phyloP scores from a whole-genome alignment of 2,113 vertebrate species.

The Manacus vitellinus region DNA sequence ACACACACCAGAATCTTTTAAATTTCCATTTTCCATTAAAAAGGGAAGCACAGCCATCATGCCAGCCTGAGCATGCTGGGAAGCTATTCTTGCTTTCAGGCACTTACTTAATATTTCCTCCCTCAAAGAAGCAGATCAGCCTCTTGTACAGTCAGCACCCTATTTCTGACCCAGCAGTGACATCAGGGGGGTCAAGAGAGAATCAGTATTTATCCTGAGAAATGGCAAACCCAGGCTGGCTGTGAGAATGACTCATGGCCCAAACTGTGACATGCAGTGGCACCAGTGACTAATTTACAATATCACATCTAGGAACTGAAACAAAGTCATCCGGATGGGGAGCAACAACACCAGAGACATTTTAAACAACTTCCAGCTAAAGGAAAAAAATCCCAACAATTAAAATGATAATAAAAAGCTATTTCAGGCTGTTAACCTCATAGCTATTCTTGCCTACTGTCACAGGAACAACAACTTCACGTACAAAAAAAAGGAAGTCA shows the following conservation, averaged over 20 bases:
- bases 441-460: conserved; percentile 20
- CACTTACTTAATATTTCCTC: conserved; percentile 31
- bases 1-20: neutral
- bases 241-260: conserved; percentile 42
- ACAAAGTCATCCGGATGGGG: conserved; percentile 56
- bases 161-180: neutral
- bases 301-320: conserved; percentile 56
- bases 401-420: conserved; percentile 12
- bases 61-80: neutral
- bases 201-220: neutral
- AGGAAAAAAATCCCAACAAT: neutral
- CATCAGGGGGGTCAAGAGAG: neutral
- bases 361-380: conserved; percentile 68
- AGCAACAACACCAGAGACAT: conserved; percentile 57
- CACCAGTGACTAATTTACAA: conserved; percentile 50
- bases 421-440: conserved; percentile 43
- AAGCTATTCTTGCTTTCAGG: neutral
- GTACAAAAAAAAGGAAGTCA: conserved; percentile 36
- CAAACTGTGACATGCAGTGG: neutral
- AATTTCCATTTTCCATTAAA: neutral
- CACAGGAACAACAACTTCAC: conserved; percentile 25
- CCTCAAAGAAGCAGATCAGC: conserved; percentile 6
- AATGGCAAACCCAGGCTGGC: neutral
- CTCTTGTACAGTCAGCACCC: neutral
- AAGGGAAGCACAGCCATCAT: neutral